Evolutionary conservation across 2,888 invertebrate species (phyloP), one percentile per base, ranked within the genome.

Genomic region (Lycaena phlaeas): DNA sequence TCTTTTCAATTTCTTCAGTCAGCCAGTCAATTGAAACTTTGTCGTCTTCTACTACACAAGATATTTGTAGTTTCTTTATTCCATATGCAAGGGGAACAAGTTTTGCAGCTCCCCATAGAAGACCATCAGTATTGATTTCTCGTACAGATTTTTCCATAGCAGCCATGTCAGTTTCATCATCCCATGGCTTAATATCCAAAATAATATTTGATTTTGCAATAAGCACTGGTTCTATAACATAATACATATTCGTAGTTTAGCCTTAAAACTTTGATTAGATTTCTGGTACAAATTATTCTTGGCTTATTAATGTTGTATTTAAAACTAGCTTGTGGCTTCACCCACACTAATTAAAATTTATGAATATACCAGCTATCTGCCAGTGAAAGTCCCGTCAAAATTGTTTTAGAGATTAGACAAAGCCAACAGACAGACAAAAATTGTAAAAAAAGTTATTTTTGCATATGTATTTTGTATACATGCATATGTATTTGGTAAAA

Each of bases 141-240:
- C 97, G 87, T 0, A 97, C 96, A 53, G 85, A 78, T 17, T 82
- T 71, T 78, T 98, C 97, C 89, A 98, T 87, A 43, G 82, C 88
- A 53, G 87, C 88, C 92, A 98, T 94, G 59, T 98, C 94, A 26
- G 97, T 97, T 72, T 96, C 96, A 79, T 96, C 96, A 68, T 94
- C 94, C 90, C 90, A 90, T 11, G 97, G 96, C 68, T 98, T 98
- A 1, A 97, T 91, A 78, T 98, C 97, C 51, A 98, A 85, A 52
- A 98, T 91, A 37, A 98, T 92, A 64, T 91, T 96, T 3, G 97
- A 97, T 77, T 98, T 98, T 42, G 98, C 97, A 69, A 98, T 93
- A 27, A 96, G 75, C 3, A 78, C 89, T 15, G 95, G 93, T 78
- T 98, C 92, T 92, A 64, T 44, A 64, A 66, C 12, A 2, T 2